Percentiles rank a stretch among this genome's conserved stretches.
Conservation (phyloP, 2,113 vertebrate genomes). For the Erinaceus europaeus region DNA sequence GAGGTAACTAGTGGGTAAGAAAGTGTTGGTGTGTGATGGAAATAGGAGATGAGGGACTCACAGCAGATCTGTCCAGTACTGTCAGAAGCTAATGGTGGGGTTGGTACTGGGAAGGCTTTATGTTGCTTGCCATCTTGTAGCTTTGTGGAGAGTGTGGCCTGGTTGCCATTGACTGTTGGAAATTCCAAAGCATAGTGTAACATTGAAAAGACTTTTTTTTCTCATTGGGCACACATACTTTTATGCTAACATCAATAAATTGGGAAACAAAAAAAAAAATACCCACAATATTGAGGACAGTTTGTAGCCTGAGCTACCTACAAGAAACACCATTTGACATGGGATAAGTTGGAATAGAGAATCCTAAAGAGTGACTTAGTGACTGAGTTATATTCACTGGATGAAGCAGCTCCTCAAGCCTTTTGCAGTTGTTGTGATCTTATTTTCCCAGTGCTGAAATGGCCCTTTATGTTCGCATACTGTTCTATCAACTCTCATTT, state of each 20-base stretch:
- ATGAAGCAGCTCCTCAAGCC: neutral
- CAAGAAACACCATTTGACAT: neutral
- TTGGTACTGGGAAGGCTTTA: neutral
- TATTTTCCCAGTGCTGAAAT: neutral
- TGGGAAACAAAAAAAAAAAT: neutral
- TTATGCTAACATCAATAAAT: constrained; percentile 45
- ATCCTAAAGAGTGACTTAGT: neutral
- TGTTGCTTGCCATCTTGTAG: too few species aligned
- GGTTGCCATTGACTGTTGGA: neutral
- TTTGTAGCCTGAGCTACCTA: constrained; percentile 6
- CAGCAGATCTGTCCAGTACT: neutral
- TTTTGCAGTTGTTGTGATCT: neutral
- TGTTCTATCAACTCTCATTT: neutral
- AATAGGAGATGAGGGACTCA: neutral
- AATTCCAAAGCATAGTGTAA: constrained; percentile 64
- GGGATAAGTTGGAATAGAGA: neutral
- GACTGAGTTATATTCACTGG: neutral
- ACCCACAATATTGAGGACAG: constrained; percentile 44
- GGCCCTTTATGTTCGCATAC: neutral
- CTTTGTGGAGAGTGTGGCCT: neutral
- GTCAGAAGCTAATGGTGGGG: neutral
- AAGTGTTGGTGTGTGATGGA: neutral
- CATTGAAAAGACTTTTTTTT: constrained; percentile 17
- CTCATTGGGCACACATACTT: constrained; percentile 30
- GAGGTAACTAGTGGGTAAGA: neutral